Conservation (phyloP, 2,888 invertebrate species). For the Marronus borbonicus region DNA sequence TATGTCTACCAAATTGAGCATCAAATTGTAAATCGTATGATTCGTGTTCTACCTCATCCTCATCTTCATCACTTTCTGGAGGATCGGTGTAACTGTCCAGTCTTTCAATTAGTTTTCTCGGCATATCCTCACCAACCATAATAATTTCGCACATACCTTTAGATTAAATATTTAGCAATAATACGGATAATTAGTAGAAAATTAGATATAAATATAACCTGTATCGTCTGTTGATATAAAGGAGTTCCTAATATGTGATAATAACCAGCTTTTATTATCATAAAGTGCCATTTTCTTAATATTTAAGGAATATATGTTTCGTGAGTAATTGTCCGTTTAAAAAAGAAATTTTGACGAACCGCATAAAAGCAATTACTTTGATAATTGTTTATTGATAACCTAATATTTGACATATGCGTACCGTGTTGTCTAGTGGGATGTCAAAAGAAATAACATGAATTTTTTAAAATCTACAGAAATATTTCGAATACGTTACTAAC, state of each 20-base stretch:
- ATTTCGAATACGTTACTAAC: conserved; percentile 9
- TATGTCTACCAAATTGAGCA: conserved; percentile 74
- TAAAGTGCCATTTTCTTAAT: conserved; percentile 86
- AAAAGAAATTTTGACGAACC: not conserved
- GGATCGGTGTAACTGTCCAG: conserved; percentile 82
- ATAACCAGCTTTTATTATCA: conserved; percentile 93
- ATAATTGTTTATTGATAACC: conserved; percentile 21
- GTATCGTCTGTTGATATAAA: conserved; percentile 97
- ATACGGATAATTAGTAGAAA: conserved; percentile 29
- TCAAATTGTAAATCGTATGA: conserved; percentile 87
- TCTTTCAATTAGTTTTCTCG: conserved; percentile 74
- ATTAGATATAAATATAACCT: conserved; percentile 59
- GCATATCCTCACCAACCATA: conserved; percentile 88
- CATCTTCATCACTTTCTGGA: conserved; percentile 85
- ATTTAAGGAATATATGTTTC: not conserved
- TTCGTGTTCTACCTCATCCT: conserved; percentile 79
- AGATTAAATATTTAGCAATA: conserved; percentile 20
- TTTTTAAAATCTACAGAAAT: conserved; percentile 7
- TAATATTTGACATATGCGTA: conserved; percentile 31
- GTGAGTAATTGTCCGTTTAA: not conserved
- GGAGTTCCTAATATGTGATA: conserved; percentile 94
- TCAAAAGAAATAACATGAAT: conserved; percentile 35
- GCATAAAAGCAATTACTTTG: conserved; percentile 1
- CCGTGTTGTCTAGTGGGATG: not conserved
- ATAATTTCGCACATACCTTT: conserved; percentile 91